Evolutionary conservation across 1,140 invertebrate genomes (phyloP).

Genomic region (Drosophila seguyi): DNA sequence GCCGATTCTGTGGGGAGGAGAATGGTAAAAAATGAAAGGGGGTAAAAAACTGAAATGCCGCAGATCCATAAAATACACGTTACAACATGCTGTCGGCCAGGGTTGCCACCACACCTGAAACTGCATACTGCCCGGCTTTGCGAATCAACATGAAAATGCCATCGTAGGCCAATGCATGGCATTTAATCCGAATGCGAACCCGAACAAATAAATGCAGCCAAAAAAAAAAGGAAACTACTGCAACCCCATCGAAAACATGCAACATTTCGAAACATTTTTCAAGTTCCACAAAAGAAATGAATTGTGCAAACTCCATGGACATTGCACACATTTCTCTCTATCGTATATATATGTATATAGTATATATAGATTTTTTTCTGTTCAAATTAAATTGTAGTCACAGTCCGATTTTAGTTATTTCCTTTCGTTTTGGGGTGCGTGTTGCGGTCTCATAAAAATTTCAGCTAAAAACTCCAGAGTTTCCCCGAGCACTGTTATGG

Average conservation of each 20-base stretch:
- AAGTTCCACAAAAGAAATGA: slow-evolving; percentile 51
- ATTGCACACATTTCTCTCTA: slow-evolving; percentile 21
- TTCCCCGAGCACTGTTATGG: slow-evolving; percentile 51
- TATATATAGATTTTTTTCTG: slow-evolving; percentile 42
- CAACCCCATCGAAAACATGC: slow-evolving; percentile 20
- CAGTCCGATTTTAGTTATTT: slow-evolving; percentile 63
- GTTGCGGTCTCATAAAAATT: slow-evolving; percentile 76
- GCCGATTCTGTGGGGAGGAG: slow-evolving; percentile 38
- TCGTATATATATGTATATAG: slow-evolving; percentile 4
- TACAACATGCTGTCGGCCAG: slow-evolving; percentile 29
- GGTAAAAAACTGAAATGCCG: slow-evolving; percentile 3
- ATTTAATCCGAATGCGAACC: slow-evolving; percentile 56
- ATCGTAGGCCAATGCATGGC: slow-evolving; percentile 62
- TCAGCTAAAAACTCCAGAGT: slow-evolving; percentile 49
- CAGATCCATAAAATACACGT: slow-evolving; percentile 38
- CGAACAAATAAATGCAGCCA: slow-evolving; percentile 36
- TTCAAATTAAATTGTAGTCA: slow-evolving; percentile 78
- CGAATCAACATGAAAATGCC: slow-evolving; percentile 70
- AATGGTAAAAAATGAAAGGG: slow-evolving; percentile 2
- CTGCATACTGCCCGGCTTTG: too few relatives aligned
- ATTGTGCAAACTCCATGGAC: slow-evolving; percentile 30
- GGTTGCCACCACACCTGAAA: slow-evolving; percentile 6
- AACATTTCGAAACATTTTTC: slow-evolving; percentile 61
- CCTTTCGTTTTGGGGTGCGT: slow-evolving; percentile 49
- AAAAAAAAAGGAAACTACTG: slow-evolving; percentile 37